phyloP scores from a whole-genome alignment of 2,797 vertebrate species.

The Schizopygopsis pylzovi region DNA sequence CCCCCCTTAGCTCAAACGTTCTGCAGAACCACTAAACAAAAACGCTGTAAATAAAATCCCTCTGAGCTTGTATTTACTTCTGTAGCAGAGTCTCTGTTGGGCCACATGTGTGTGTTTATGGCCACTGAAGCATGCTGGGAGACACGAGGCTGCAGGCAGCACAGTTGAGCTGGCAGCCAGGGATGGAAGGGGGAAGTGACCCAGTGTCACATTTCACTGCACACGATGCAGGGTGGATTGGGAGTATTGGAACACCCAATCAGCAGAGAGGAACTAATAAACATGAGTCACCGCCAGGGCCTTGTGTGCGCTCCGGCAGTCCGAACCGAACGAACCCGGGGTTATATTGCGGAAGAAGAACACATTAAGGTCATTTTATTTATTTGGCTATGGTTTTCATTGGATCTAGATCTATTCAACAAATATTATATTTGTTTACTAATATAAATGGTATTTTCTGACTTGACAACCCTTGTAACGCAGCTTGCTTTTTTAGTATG shows the following conservation, averaged over 20 bases:
- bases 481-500: background rate
- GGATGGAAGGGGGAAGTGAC: conserved; percentile 54
- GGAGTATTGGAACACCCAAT: conserved; percentile 33
- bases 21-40: conserved; percentile 6
- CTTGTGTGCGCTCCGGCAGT: background rate
- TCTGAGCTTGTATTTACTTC: conserved; percentile 11
- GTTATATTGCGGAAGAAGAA: conserved; percentile 10
- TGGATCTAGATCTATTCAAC: background rate
- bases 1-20: background rate
- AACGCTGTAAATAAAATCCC: background rate
- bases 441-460: background rate
- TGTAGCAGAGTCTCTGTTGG: conserved; percentile 7
- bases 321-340: background rate
- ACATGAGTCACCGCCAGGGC: conserved; percentile 23
- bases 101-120: conserved; percentile 59
- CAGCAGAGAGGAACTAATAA: conserved; percentile 45
- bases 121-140: conserved; percentile 63
- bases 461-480: background rate
- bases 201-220: conserved; percentile 40
- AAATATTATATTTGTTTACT: background rate
- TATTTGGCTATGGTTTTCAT: background rate
- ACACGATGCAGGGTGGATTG: conserved; percentile 9
- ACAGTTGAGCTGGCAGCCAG: conserved; percentile 35
- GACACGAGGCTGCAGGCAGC: conserved; percentile 58
- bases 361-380: background rate